These are phyloP conservation scores for Electrona antarctica DNA, from an alignment of 2,113 vertebrate genomes.

Conservation along the genomic window DNA sequence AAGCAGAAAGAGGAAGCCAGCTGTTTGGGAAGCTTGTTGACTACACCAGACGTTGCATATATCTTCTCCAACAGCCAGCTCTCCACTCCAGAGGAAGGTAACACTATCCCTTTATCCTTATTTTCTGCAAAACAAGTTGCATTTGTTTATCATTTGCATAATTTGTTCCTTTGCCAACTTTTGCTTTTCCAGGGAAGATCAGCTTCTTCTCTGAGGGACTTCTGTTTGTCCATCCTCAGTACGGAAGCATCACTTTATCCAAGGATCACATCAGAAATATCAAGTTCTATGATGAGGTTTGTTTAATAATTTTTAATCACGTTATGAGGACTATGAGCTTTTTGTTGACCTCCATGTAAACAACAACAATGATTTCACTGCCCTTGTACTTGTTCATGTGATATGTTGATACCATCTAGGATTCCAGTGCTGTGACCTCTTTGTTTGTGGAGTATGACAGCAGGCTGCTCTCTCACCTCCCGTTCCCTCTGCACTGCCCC, in stretches of 20 bases:
- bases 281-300: conserved; percentile 84
- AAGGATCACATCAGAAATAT: conserved; percentile 84
- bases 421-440: conserved; percentile 83
- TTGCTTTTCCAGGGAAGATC: conserved; percentile 81
- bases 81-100: conserved; percentile 89
- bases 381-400: too few species aligned
- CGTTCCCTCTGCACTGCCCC: conserved; percentile 82
- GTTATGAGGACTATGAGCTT: too few species aligned
- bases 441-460: conserved; percentile 86
- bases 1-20: conserved; percentile 77
- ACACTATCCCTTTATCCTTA: neutral
- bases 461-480: conserved; percentile 86
- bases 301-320: neutral
- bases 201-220: conserved; percentile 90
- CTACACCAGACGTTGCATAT: conserved; percentile 83
- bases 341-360: too few species aligned
- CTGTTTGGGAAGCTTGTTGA: conserved; percentile 85
- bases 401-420: neutral
- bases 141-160: neutral
- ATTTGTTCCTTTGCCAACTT: neutral
- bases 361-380: too few species aligned
- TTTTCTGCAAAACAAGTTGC: neutral
- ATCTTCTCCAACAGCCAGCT: conserved; percentile 82
- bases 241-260: conserved; percentile 84
- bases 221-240: conserved; percentile 85